Evolutionary conservation across 2,113 vertebrate species (phyloP).

Genomic region (Anser cygnoides): DNA sequence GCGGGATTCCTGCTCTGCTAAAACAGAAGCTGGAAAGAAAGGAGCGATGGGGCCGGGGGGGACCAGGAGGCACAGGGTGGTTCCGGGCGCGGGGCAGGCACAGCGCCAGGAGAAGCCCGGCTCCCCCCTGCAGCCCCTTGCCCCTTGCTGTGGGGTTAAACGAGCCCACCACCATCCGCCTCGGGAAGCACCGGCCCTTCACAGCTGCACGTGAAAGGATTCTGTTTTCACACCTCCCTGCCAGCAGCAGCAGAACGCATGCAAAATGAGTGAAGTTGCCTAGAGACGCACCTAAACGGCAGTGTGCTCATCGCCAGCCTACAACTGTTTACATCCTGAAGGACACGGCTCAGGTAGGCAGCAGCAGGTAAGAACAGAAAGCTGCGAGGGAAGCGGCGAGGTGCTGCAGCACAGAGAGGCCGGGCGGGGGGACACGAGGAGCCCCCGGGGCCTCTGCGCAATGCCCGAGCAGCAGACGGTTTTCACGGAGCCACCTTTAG

Average conservation of each 20-base stretch:
- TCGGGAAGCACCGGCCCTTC: rapidly evolving
- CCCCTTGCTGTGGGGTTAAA: rapidly evolving
- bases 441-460: no score
- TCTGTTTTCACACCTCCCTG: neutral
- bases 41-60: neutral
- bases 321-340: rapidly evolving
- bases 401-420: no score
- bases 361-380: neutral
- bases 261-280: neutral
- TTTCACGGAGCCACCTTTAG: rapidly evolving
- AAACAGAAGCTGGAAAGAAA: neutral
- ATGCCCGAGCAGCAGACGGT: rapidly evolving
- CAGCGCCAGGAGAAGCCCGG: rapidly evolving
- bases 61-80: neutral
- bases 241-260: neutral
- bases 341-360: neutral
- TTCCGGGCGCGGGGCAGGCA: neutral
- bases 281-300: conserved; percentile 39
- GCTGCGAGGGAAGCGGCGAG: neutral
- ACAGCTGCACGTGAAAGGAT: neutral
- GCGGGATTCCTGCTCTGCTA: neutral
- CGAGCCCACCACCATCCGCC: rapidly evolving
- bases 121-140: neutral
- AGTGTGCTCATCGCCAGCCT: neutral
- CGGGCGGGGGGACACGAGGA: rapidly evolving